Evolutionary conservation across 2,888 invertebrate species (phyloP).

Genomic region (Hoplodrina blanda): DNA sequence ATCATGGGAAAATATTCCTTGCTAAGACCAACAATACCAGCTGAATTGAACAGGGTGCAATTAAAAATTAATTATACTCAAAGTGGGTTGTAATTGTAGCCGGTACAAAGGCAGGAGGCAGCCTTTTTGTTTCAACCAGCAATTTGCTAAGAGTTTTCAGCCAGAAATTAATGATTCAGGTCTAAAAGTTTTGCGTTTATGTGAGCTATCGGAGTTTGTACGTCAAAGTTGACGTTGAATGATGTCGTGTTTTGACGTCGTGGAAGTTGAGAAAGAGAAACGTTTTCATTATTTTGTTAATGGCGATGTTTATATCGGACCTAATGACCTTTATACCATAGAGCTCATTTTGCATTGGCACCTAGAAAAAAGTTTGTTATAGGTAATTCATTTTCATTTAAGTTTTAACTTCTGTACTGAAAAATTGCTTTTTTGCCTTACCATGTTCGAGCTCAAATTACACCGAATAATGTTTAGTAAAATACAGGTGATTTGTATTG

Average conservation of each 20-base stretch:
- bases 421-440: too few species aligned
- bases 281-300: not conserved
- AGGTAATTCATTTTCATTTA: too few species aligned
- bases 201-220: conserved; percentile 23
- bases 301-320: not conserved
- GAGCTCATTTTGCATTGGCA: too few species aligned
- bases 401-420: too few species aligned
- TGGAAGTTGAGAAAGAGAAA: not conserved
- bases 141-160: conserved; percentile 62
- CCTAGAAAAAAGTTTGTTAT: too few species aligned
- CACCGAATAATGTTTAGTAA: too few species aligned
- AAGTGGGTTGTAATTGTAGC: conserved; percentile 65
- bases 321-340: too few species aligned
- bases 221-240: conserved; percentile 14
- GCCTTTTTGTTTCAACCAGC: conserved; percentile 61
- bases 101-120: conserved; percentile 46
- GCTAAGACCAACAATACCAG: conserved; percentile 59
- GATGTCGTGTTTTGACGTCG: conserved; percentile 1
- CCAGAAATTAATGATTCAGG: conserved; percentile 53
- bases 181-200: conserved; percentile 27
- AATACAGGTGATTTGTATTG: too few species aligned
- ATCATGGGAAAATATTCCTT: conserved; percentile 8
- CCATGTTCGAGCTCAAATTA: too few species aligned
- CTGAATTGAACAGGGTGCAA: conserved; percentile 61
- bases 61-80: conserved; percentile 76